phyloP scores from a whole-genome alignment of 2,888 invertebrate species.

The Limnephilus rhombicus region DNA sequence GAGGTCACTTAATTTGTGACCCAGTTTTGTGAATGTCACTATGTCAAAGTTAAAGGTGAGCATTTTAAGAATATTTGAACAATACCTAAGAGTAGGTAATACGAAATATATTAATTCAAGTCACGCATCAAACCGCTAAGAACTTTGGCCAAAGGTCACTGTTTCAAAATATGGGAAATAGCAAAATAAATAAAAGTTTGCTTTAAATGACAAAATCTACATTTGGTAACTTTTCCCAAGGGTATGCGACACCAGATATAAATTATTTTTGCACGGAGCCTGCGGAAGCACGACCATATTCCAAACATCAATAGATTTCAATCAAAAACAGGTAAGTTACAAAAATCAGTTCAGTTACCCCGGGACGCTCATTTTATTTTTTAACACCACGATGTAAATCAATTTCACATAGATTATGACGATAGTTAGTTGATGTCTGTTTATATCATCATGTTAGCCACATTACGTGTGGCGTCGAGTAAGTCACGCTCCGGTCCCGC shows the following conservation, averaged over 20 bases:
- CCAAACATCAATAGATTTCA: not conserved
- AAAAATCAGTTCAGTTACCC: not conserved
- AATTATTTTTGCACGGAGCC: not conserved
- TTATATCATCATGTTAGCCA: not conserved
- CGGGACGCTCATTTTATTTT: not conserved
- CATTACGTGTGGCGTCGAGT: slow-evolving; percentile 1
- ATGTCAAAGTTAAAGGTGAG: not conserved
- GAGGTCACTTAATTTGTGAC: not conserved
- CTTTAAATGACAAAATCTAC: too few relatives aligned
- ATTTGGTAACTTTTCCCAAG: not conserved
- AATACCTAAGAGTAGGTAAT: not conserved
- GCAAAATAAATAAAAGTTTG: too few relatives aligned
- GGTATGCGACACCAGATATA: not conserved
- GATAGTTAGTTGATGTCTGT: not conserved
- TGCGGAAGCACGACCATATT: not conserved
- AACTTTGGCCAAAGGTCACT: too few relatives aligned
- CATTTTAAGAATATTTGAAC: not conserved
- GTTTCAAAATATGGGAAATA: too few relatives aligned
- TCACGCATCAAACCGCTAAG: too few relatives aligned
- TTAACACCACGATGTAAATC: not conserved
- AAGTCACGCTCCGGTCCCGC: not conserved
- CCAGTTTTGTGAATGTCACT: not conserved
- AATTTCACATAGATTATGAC: not conserved
- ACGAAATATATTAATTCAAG: too few relatives aligned
- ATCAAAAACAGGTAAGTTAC: too few relatives aligned